These are phyloP conservation scores for Agrenia bidenticulata DNA, from an alignment of 2,888 invertebrate genomes.

Conservation along the genomic window DNA sequence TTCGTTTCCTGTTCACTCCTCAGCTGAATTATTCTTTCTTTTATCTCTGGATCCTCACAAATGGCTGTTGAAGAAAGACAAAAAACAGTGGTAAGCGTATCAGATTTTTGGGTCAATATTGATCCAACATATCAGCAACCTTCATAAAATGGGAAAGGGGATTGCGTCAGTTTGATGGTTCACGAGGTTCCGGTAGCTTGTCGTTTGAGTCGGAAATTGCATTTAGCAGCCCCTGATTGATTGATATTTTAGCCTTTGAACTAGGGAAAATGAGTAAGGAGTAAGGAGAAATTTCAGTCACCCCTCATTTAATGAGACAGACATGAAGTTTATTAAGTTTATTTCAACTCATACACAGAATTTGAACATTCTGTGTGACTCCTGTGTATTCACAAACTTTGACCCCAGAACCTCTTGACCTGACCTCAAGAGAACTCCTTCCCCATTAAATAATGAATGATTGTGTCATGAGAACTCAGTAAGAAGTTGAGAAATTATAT, in stretches of 20 bases:
- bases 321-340: too few relatives aligned
- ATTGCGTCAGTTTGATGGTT: not conserved
- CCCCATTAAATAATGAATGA: conserved; percentile 16
- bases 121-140: not conserved
- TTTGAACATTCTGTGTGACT: too few relatives aligned
- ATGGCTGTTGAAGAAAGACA: conserved; percentile 68
- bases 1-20: conserved; percentile 84
- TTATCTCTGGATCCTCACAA: conserved; percentile 92
- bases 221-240: not conserved
- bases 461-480: conserved; percentile 8
- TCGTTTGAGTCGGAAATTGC: conserved; percentile 4
- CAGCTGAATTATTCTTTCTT: conserved; percentile 82
- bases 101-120: not conserved
- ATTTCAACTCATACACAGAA: too few relatives aligned
- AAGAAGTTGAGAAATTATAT: conserved; percentile 19
- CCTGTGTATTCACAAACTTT: too few relatives aligned
- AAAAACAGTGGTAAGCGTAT: too few relatives aligned
- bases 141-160: not conserved
- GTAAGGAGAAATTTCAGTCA: not conserved
- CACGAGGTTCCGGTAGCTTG: not conserved
- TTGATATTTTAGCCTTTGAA: not conserved
- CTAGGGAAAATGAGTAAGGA: too few relatives aligned
- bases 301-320: too few relatives aligned
- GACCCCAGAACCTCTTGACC: not conserved
- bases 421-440: too few relatives aligned